Conservation (phyloP, 2,113 vertebrate species). For the Tonatia bakeri region DNA sequence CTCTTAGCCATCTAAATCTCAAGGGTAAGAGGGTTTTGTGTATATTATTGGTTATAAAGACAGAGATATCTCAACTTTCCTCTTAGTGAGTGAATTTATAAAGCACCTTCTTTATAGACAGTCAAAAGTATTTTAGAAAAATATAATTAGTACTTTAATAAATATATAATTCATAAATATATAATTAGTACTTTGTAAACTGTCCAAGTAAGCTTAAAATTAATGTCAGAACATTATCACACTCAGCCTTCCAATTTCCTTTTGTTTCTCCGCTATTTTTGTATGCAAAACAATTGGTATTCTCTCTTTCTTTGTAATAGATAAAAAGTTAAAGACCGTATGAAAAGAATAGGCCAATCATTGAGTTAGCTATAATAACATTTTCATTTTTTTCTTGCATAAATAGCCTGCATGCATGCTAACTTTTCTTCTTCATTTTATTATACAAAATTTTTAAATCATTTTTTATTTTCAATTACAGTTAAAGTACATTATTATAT, state of each 20-base stretch:
- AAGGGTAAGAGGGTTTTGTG: constrained; percentile 71
- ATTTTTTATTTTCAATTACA: too few relatives aligned
- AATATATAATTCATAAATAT: too few relatives aligned
- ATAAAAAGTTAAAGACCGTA: neutral
- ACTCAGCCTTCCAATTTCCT: neutral
- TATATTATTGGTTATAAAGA: constrained; percentile 67
- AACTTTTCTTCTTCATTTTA: neutral
- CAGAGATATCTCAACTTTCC: constrained; percentile 61
- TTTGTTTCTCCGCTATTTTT: neutral
- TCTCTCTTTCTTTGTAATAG: neutral
- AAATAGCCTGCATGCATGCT: neutral
- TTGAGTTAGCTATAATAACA: neutral
- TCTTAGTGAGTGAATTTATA: constrained; percentile 55
- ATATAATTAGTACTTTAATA: neutral
- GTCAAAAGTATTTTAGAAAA: neutral
- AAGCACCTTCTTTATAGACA: constrained; percentile 1
- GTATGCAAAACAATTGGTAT: neutral
- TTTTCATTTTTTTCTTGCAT: neutral
- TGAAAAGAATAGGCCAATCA: neutral
- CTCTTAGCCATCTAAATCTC: constrained; percentile 70
- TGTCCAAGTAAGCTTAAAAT: neutral
- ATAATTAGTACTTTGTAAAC: neutral
- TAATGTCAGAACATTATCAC: neutral
- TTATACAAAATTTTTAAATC: neutral
- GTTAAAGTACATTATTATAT: too few relatives aligned